These are phyloP conservation scores for Drosophila differens DNA, from an alignment of 2,888 invertebrate species.

Conservation along the genomic window DNA sequence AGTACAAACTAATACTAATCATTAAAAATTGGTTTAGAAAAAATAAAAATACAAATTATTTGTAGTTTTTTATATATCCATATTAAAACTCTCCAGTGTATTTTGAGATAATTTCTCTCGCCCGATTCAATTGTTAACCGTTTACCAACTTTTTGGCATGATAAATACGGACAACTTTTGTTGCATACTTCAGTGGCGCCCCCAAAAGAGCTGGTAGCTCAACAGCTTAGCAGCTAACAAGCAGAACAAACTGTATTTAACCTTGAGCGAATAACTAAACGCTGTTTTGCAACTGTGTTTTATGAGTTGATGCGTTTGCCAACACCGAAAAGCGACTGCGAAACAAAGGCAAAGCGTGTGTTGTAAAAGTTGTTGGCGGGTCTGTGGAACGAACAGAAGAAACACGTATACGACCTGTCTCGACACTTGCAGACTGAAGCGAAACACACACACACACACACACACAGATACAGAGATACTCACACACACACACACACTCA, in stretches of 20 bases:
- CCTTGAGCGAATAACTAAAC: slow-evolving; percentile 53
- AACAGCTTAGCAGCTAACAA: slow-evolving; percentile 17
- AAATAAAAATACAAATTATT: not conserved
- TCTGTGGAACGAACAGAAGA: slow-evolving; percentile 27
- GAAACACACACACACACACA: slow-evolving; percentile 28
- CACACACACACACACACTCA: slow-evolving; percentile 15
- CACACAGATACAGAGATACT: slow-evolving; percentile 11
- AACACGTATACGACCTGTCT: slow-evolving; percentile 77
- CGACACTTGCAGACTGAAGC: slow-evolving; percentile 52
- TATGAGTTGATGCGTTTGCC: slow-evolving; percentile 70
- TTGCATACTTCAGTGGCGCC: slow-evolving; percentile 50
- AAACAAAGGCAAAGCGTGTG: slow-evolving; percentile 32
- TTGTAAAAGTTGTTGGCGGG: slow-evolving; percentile 5
- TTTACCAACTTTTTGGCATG: slow-evolving; percentile 15
- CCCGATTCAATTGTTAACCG: slow-evolving; percentile 4
- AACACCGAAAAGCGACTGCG: slow-evolving; percentile 45
- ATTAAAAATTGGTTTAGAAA: not conserved
- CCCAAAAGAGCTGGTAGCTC: not conserved
- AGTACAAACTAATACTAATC: not conserved
- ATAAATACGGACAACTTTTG: slow-evolving; percentile 25
- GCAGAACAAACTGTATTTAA: slow-evolving; percentile 27
- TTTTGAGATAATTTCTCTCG: not conserved
- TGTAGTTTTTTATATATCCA: too few species aligned
- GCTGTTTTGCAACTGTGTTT: slow-evolving; percentile 64
- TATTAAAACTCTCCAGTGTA: not conserved